These are phyloP conservation scores for Mystacornis crossleyi DNA, from an alignment of 2,113 vertebrate species.

Conservation along the genomic window DNA sequence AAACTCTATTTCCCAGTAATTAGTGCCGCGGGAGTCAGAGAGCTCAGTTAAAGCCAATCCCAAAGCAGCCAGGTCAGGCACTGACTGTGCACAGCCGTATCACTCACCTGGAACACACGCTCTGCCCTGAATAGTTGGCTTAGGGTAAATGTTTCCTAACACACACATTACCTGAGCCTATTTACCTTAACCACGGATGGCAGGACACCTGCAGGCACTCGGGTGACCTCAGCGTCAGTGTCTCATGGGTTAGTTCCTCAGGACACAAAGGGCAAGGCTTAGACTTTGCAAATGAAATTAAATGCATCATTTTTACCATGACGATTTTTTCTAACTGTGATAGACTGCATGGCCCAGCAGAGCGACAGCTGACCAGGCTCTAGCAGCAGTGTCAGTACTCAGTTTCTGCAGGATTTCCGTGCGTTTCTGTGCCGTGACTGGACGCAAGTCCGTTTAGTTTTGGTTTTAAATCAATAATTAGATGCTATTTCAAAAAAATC, in stretches of 20 bases:
- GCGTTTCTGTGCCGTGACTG: neutral
- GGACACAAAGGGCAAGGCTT: neutral
- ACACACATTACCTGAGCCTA: neutral
- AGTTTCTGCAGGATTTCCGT: neutral
- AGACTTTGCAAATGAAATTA: neutral
- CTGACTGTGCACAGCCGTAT: rapidly evolving
- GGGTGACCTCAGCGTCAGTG: rapidly evolving
- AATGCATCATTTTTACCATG: neutral
- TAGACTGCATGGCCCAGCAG: rapidly evolving
- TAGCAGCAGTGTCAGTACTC: neutral
- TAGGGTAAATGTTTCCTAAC: neutral
- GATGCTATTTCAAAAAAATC: neutral
- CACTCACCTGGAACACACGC: neutral
- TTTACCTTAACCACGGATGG: neutral
- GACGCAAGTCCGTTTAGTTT: neutral
- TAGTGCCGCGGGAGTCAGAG: neutral
- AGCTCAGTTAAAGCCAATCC: neutral
- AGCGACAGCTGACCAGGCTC: neutral
- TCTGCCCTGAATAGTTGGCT: neutral
- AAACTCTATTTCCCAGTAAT: neutral
- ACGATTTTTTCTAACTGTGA: neutral
- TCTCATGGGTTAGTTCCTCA: neutral
- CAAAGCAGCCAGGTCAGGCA: neutral
- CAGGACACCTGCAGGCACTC: neutral
- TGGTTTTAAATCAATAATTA: neutral